Evolutionary conservation across 2,888 invertebrate genomes (phyloP).

Genomic region (Acleris emargana): DNA sequence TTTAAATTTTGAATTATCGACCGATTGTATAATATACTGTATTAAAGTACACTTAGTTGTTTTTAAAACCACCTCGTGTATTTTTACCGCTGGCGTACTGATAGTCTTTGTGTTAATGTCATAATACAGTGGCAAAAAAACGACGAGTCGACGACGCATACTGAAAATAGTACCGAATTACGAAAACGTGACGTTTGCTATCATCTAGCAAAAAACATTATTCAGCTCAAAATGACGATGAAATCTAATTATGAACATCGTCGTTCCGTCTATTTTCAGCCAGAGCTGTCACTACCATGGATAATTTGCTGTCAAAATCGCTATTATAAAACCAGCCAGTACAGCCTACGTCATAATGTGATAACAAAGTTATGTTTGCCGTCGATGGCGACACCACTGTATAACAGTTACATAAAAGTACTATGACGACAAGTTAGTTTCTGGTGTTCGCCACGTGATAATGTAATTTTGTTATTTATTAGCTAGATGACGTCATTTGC

Average conservation of each 20-base stretch:
- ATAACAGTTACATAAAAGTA: neutral
- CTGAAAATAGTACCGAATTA: neutral
- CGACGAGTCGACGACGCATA: too few species aligned
- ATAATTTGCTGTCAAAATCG: conserved; percentile 6
- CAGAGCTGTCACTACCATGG: conserved; percentile 10
- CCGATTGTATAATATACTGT: too few species aligned
- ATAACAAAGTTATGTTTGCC: neutral
- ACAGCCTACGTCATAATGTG: conserved; percentile 6
- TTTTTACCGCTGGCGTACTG: too few species aligned
- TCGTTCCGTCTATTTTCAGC: conserved; percentile 10
- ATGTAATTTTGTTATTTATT: conserved; percentile 3
- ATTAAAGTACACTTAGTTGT: too few species aligned
- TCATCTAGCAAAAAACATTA: neutral
- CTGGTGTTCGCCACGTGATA: neutral
- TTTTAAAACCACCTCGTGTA: too few species aligned
- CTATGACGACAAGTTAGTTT: neutral
- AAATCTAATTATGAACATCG: conserved; percentile 1
- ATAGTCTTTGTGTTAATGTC: too few species aligned
- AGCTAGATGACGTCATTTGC: conserved; percentile 16
- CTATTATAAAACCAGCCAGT: conserved; percentile 21
- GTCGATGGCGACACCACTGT: neutral
- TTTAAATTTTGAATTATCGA: too few species aligned
- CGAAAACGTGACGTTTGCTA: neutral
- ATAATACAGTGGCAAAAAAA: too few species aligned
- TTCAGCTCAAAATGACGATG: neutral